Base-by-base conservation (phyloP, 1,140 invertebrate species). In the Drosophila willistoni region DNA sequence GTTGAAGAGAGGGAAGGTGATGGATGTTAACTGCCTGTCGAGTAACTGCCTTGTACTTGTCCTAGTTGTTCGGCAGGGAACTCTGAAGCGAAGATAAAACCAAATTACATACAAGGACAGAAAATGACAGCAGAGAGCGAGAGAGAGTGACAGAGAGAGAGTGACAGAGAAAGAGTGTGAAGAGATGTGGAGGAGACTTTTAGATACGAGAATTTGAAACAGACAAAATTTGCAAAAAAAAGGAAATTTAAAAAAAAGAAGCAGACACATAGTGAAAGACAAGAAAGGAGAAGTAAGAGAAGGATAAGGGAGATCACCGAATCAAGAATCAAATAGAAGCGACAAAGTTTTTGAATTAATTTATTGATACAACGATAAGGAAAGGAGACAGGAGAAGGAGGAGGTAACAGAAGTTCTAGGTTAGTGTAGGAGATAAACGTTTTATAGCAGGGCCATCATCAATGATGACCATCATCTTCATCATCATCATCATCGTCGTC, bases 341-440 rank as follows among this genome's bases (percentile, higher is more conserved):
- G 73, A 78, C 79, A 87, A 87, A 87, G 83, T 89, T 90, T 89
- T 84, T 78, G 87, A 89, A 89, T 89, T 89, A 89, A 89, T 89
- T 89, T 89, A 89, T 89, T 89, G 84, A 89, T 90, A 81, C 85
- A 64, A 66, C 68, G 79, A 83, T 86, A 82, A 87, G 76, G 76
- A 25, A 59, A 61, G 47, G 42, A 41, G 65, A 36, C 14, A 29
- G 57, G 14, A 73, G 17, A 42, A 19, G 13, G n/a, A 34, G 22
- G 44, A 62, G 34, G 59, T 71, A 77, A 22, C 44, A 51, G 44
- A 51, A 51, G 44, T 51, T 51, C 17, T 51, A 51, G 44, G 44
- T 51, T 51, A 78, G 76, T 78, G 74, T 77, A 56, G 61, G 55
- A 78, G 76, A 79, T 79, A 79, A 79, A 79, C 77, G 77, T 73